Conservation (phyloP, 2,797 vertebrate species). For the Sebastes wilsoni region DNA sequence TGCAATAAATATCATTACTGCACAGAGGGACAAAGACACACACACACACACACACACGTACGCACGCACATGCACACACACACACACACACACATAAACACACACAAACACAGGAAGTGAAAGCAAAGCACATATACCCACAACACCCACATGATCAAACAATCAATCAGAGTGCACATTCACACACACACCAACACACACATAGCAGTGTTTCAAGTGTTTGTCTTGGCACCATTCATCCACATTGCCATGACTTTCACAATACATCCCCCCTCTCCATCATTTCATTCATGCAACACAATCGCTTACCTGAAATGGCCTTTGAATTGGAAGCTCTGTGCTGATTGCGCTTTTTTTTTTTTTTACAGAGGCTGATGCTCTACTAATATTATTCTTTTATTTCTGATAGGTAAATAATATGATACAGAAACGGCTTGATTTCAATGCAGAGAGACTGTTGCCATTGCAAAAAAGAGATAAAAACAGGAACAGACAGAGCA, state of each 20-base stretch:
- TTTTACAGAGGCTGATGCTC: not conserved
- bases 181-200: not conserved
- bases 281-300: slow-evolving; percentile 29
- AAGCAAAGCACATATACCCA: slow-evolving; percentile 37
- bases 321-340: not conserved
- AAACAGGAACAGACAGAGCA: slow-evolving; percentile 19
- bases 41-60: not conserved
- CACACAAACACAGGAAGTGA: slow-evolving; percentile 37
- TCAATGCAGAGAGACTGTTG: not conserved
- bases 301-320: slow-evolving; percentile 14
- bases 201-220: slow-evolving; percentile 17
- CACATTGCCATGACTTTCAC: slow-evolving; percentile 20
- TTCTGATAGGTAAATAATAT: not conserved
- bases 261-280: not conserved
- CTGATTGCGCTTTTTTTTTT: not conserved
- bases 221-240: slow-evolving; percentile 21
- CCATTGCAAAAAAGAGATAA: not conserved
- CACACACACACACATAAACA: not conserved
- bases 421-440: not conserved
- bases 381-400: not conserved
- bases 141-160: slow-evolving; percentile 47
- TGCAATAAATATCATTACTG: slow-evolving; percentile 78
- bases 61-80: not conserved
- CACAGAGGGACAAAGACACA: slow-evolving; percentile 48
- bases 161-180: slow-evolving; percentile 46